phyloP scores from a whole-genome alignment of 2,888 invertebrate species.

The Mesopsocus fuscifrons region DNA sequence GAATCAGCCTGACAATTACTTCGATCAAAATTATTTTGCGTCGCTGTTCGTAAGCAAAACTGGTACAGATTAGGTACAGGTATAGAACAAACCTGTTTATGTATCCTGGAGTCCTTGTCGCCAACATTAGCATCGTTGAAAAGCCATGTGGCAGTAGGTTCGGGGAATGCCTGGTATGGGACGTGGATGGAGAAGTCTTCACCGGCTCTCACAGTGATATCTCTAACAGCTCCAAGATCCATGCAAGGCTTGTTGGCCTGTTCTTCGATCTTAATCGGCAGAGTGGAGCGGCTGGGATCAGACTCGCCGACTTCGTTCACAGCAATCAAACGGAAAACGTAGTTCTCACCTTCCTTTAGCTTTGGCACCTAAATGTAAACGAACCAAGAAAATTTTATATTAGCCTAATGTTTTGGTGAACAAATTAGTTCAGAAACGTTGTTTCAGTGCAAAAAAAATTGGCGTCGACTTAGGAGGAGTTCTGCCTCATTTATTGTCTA shows the following conservation, averaged over 20 bases:
- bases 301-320: conserved; percentile 77
- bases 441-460: no score
- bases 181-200: conserved; percentile 96
- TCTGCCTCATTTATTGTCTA: no score
- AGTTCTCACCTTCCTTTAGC: conserved; percentile 81
- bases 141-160: conserved; percentile 87
- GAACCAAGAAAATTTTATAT: no score
- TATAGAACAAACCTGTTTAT: conserved; percentile 33
- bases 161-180: conserved; percentile 89
- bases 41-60: neutral
- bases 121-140: conserved; percentile 68
- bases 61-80: neutral
- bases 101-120: conserved; percentile 57
- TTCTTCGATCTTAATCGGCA: conserved; percentile 64
- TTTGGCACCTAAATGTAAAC: conserved; percentile 38
- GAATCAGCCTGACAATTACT: neutral
- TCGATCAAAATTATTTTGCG: no score
- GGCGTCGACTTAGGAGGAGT: no score
- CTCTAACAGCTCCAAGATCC: conserved; percentile 82
- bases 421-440: no score
- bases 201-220: conserved; percentile 92
- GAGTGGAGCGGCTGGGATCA: conserved; percentile 65
- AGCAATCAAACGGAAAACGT: conserved; percentile 88
- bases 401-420: no score
- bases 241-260: conserved; percentile 92